Evolutionary conservation across 1,140 invertebrate genomes (phyloP).

Genomic region (Caenorhabditis inopinata): DNA sequence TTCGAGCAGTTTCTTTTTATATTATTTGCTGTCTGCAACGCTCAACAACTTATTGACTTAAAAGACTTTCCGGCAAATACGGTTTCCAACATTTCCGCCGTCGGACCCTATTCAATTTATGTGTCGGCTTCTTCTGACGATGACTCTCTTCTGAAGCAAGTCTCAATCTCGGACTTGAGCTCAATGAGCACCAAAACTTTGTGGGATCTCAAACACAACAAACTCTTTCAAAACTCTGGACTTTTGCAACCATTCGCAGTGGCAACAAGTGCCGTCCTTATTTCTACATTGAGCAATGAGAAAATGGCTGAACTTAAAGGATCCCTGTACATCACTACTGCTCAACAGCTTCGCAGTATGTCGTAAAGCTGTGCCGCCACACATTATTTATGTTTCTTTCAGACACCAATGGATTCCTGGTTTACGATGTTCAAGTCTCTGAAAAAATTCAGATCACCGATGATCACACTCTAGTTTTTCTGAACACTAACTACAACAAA

Average conservation of each 20-base stretch:
- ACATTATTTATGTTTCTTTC: no score
- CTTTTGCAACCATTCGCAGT: conserved; percentile 1
- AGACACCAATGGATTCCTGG: conserved; percentile 6
- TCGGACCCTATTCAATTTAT: neutral
- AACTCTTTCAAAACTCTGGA: neutral
- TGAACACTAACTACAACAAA: neutral
- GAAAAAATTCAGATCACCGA: neutral
- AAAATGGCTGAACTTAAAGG: neutral
- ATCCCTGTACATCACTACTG: neutral
- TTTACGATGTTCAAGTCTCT: neutral
- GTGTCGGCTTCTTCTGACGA: neutral
- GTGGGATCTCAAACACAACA: neutral
- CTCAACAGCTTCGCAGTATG: neutral
- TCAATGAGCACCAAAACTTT: neutral
- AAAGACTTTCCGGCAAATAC: neutral
- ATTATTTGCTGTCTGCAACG: neutral
- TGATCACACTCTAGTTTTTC: neutral
- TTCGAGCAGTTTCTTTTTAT: neutral
- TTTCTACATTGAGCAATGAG: neutral
- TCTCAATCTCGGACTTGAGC: neutral
- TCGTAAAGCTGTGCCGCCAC: no score
- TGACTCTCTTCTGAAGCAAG: neutral
- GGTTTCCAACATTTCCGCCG: neutral
- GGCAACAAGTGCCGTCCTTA: neutral
- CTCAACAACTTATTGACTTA: neutral